Base-by-base conservation (phyloP, 2,888 invertebrate genomes). In the Dendrolimus pini region DNA sequence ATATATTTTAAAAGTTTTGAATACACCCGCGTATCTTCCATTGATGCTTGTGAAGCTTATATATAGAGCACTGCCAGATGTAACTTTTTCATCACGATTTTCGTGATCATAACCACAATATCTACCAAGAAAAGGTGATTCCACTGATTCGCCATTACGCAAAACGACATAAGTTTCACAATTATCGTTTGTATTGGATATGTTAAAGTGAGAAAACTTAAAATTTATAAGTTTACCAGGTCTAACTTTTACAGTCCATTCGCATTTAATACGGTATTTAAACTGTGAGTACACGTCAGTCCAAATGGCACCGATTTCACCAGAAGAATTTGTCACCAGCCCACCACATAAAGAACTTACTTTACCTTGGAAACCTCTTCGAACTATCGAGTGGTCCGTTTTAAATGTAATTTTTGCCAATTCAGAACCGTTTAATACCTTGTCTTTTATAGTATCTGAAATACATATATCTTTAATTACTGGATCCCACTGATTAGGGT, bases 171-270 rank as follows among this genome's bases (percentile, higher is more conserved):
- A 80, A 56, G 78, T 75, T 12, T 54, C 47, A 65, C 89, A 89
- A n/a, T 74, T 65, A n/a, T 74, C 74, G 41, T 76, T 69, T 52
- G 65, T 72, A 69, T 80, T 92, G 2, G 88, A 86, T 54, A 97
- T 89, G 68, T 94, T 87, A 67, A 96, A 92, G 53, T 90, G 68
- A 18, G 82, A 78, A 70, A 98, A 94, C 7, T 80, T 76, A 9
- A 97, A 80, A 65, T 91, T 82, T 56, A 98, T 95, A 2, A 92
- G 93, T 72, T 93, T 92, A 1, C 97, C 97, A 1, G 94, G 85
- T 52, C 92, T 89, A 0, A 96, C 96, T 65, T 93, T 93, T 12
- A 97, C 85, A 55, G 90, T 92, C 97, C 97, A 97, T 57, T 93
- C 88, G 72, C 97, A 97, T 61, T 75, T 53, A 83, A n/a, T 30